Evolutionary conservation across 2,113 vertebrate species (phyloP).

Genomic region (Poeciliopsis turrubarensis): DNA sequence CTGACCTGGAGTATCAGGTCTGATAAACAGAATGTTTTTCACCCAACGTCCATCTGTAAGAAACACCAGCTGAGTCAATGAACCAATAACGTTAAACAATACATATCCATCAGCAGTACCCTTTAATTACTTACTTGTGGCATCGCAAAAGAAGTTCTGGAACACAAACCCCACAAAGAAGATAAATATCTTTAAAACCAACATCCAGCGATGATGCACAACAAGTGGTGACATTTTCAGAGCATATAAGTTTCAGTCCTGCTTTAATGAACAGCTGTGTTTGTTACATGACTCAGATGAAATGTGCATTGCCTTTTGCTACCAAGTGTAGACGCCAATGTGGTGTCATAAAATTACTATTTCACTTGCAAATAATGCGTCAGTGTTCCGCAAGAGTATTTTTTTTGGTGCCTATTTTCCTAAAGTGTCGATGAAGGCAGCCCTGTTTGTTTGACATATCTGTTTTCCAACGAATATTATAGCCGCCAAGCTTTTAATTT

Average conservation of each 20-base stretch:
- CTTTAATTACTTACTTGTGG: constrained; percentile 20
- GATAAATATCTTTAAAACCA: neutral
- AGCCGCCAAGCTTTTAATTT: neutral
- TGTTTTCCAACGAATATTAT: neutral
- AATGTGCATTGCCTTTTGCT: neutral
- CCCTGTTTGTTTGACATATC: neutral
- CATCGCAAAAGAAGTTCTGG: neutral
- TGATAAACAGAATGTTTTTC: constrained; percentile 8
- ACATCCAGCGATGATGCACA: neutral
- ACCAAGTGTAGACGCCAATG: neutral
- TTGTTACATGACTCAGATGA: neutral
- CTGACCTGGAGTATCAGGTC: fast-evolving
- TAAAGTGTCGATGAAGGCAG: neutral
- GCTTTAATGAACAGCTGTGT: neutral
- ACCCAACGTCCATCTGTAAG: fast-evolving
- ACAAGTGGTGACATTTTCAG: constrained; percentile 17
- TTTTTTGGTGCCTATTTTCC: neutral
- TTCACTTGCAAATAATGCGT: constrained; percentile 51
- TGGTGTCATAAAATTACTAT: constrained; percentile 7
- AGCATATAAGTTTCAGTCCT: neutral
- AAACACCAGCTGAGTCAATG: neutral
- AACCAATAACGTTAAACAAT: neutral
- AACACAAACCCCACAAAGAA: constrained; percentile 19
- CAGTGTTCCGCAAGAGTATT: neutral
- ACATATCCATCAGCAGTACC: neutral